phyloP scores from a whole-genome alignment of 2,888 invertebrate species.

The Ophion ventricosus region DNA sequence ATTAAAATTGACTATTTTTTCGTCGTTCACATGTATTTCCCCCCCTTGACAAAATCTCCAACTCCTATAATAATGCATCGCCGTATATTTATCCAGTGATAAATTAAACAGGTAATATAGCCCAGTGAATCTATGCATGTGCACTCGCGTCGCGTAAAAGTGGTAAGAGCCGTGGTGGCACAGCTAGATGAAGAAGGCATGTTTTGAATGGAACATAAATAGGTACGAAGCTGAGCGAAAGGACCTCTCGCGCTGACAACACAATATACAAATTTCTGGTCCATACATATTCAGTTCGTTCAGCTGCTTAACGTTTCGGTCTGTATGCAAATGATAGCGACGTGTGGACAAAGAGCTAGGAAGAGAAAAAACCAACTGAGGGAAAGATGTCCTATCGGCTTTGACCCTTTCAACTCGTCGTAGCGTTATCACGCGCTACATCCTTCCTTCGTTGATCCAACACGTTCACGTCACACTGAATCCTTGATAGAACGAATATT shows the following conservation, averaged over 20 bases:
- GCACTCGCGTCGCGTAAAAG: background rate
- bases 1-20: too few relatives aligned
- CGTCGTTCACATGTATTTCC: too few relatives aligned
- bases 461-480: constrained; percentile 32
- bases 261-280: constrained; percentile 70
- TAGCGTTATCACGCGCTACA: constrained; percentile 55
- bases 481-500: background rate
- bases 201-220: constrained; percentile 29
- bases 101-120: constrained; percentile 67
- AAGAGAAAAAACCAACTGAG: background rate
- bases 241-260: constrained; percentile 58
- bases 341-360: constrained; percentile 52
- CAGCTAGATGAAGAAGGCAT: constrained; percentile 1
- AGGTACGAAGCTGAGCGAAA: constrained; percentile 49
- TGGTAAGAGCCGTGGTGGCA: constrained; percentile 14
- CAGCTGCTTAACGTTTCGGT: constrained; percentile 74
- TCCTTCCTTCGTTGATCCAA: constrained; percentile 37
- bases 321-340: constrained; percentile 73
- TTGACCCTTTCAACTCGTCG: background rate
- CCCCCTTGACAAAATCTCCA: constrained; percentile 59
- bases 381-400: background rate
- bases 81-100: constrained; percentile 59
- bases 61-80: constrained; percentile 58
- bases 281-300: constrained; percentile 74
- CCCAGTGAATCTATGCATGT: constrained; percentile 24